Conservation (phyloP, 2,113 vertebrate genomes). For the Hemibagrus wyckioides region DNA sequence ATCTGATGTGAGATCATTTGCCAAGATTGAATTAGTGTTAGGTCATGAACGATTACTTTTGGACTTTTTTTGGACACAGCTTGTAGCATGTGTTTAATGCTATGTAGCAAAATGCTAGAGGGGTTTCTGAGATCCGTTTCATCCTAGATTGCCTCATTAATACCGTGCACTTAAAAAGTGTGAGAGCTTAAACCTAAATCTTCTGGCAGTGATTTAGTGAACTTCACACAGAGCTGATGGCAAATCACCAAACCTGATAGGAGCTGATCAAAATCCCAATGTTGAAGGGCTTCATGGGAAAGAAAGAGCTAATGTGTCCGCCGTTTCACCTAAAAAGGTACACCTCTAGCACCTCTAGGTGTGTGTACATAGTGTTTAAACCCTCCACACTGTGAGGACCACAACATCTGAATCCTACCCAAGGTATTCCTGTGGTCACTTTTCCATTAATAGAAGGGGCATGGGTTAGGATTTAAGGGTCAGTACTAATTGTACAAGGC, state of each 20-base stretch:
- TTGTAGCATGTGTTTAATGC: constrained; percentile 73
- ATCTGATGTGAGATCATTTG: neutral
- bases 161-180: constrained; percentile 54
- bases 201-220: neutral
- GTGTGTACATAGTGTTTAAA: neutral
- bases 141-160: constrained; percentile 22
- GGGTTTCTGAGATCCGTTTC: constrained; percentile 57
- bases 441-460: neutral
- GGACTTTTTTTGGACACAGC: constrained; percentile 25
- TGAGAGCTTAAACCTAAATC: constrained; percentile 8
- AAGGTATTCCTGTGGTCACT: neutral
- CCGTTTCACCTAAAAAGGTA: neutral
- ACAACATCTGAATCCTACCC: neutral
- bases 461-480: no score
- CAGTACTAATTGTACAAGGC: neutral
- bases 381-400: neutral
- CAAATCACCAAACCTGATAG: neutral
- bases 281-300: neutral
- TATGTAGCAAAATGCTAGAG: constrained; percentile 70
- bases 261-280: neutral
- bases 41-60: constrained; percentile 13
- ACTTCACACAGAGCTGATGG: neutral
- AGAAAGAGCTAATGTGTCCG: neutral
- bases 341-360: no score
- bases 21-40: neutral